A percentile compares a stretch with the other conserved stretches of the same genome.
These are phyloP conservation scores for Columba guinea DNA, from an alignment of 2,797 vertebrate species.

Conservation along the genomic window DNA sequence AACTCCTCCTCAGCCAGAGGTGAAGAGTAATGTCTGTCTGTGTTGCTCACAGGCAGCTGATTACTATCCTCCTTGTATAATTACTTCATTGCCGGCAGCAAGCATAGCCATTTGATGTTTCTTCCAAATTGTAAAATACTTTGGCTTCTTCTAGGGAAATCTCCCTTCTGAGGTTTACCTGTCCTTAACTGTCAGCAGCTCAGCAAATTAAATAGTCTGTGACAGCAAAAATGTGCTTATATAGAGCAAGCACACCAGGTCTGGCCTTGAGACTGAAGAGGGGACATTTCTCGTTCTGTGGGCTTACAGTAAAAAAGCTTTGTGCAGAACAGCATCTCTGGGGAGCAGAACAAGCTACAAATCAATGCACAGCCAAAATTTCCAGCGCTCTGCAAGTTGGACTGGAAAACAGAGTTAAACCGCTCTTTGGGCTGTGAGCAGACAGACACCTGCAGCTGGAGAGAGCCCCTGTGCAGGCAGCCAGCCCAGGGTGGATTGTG, in stretches of 20 bases:
- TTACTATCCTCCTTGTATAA: neutral
- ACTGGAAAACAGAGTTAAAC: neutral
- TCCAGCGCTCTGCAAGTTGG: neutral
- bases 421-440: neutral
- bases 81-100: slow-evolving; percentile 22
- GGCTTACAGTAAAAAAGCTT: neutral
- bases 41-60: slow-evolving; percentile 34
- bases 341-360: neutral
- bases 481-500: neutral
- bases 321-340: accelerated
- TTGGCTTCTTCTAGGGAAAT: neutral
- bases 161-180: neutral
- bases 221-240: neutral
- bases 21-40: slow-evolving; percentile 40
- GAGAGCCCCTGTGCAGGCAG: neutral
- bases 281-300: neutral
- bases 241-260: neutral
- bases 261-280: neutral
- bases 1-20: slow-evolving; percentile 37
- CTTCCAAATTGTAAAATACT: neutral
- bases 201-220: neutral
- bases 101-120: neutral
- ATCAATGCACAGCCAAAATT: neutral
- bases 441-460: accelerated
- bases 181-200: neutral